Percentiles rank a stretch among this genome's conserved stretches.
phyloP scores from a whole-genome alignment of 2,888 invertebrate species.

The Drosophila mayaguana region DNA sequence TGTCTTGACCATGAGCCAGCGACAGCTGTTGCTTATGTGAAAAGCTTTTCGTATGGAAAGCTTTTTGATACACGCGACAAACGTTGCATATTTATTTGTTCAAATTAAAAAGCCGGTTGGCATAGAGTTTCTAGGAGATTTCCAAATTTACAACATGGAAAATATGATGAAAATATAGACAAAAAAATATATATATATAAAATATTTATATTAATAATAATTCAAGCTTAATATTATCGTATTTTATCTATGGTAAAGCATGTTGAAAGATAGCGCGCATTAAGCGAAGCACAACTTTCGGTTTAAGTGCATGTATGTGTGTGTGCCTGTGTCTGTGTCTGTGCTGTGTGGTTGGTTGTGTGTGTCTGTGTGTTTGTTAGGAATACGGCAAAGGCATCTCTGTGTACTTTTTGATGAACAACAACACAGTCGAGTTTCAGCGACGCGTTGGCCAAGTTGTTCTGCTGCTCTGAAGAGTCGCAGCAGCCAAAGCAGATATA shows the following conservation, averaged over 20 bases:
- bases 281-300: slow-evolving; percentile 52
- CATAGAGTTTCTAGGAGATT: background rate
- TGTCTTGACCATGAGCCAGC: slow-evolving; percentile 33
- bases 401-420: slow-evolving; percentile 66
- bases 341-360: slow-evolving; percentile 7
- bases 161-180: background rate
- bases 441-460: slow-evolving; percentile 71
- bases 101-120: slow-evolving; percentile 36
- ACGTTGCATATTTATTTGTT: slow-evolving; percentile 25
- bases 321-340: slow-evolving; percentile 20
- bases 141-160: no score
- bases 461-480: slow-evolving; percentile 43
- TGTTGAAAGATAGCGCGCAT: slow-evolving; percentile 18
- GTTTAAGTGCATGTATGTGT: slow-evolving; percentile 17
- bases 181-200: background rate
- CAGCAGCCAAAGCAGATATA: slow-evolving; percentile 17
- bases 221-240: background rate
- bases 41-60: slow-evolving; percentile 51
- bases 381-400: slow-evolving; percentile 55
- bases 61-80: slow-evolving; percentile 22
- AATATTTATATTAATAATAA: background rate
- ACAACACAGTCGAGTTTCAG: slow-evolving; percentile 78
- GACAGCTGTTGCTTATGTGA: slow-evolving; percentile 63
- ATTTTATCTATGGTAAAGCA: background rate
- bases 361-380: slow-evolving; percentile 24